These are phyloP conservation scores for Drepanosiphum platanoidis DNA, from an alignment of 2,888 invertebrate genomes.

Conservation along the genomic window DNA sequence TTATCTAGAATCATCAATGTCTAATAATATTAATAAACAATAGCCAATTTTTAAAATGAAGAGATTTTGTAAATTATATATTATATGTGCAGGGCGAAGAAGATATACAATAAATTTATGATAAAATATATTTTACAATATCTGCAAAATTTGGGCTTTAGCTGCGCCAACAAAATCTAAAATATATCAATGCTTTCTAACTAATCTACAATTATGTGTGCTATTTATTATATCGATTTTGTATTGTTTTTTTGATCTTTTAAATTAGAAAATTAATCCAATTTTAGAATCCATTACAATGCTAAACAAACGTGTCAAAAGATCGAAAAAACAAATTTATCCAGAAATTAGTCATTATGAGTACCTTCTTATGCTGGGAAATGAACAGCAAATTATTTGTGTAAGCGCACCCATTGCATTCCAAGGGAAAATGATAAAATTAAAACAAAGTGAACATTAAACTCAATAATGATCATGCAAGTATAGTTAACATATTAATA, in stretches of 20 bases:
- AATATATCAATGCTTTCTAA: not conserved
- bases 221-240: constrained; percentile 31
- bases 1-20: not conserved
- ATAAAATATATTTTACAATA: not conserved
- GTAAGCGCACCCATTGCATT: constrained; percentile 61
- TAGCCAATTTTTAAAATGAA: not conserved
- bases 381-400: constrained; percentile 60
- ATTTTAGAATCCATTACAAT: not conserved
- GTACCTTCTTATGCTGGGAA: constrained; percentile 60
- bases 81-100: too few relatives aligned
- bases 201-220: constrained; percentile 43
- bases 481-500: constrained; percentile 22
- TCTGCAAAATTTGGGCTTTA: not conserved
- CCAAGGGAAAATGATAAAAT: constrained; percentile 60
- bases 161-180: constrained; percentile 34
- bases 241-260: constrained; percentile 52
- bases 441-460: constrained; percentile 59
- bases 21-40: not conserved
- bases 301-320: not conserved
- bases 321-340: constrained; percentile 54
- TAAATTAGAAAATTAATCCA: not conserved
- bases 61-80: not conserved
- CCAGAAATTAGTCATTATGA: constrained; percentile 45
- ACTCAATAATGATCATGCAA: constrained; percentile 58
- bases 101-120: constrained; percentile 21